Percentiles rank a stretch among this genome's conserved stretches.
Evolutionary conservation across 2,113 vertebrate species (phyloP).

Genomic region (Coryphaenoides rupestris): DNA sequence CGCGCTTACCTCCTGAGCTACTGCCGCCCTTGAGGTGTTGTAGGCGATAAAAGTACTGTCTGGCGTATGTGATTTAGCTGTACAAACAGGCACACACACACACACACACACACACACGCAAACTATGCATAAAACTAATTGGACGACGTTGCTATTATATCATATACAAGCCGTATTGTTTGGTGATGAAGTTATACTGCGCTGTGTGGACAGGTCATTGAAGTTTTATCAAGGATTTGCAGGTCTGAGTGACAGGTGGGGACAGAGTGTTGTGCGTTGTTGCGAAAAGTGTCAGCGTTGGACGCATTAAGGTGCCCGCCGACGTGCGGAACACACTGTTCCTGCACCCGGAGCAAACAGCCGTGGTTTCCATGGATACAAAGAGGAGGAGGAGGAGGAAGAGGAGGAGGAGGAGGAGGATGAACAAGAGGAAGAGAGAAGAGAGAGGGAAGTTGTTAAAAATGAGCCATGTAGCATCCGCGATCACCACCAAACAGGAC

Average conservation of each 20-base stretch:
- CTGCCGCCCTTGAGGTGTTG: too few relatives aligned
- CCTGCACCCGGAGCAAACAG: constrained; percentile 15
- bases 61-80: too few relatives aligned
- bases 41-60: too few relatives aligned
- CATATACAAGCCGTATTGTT: too few relatives aligned
- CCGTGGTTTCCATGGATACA: constrained; percentile 55
- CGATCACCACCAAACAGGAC: background rate
- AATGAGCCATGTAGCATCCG: background rate
- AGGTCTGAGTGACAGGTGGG: background rate
- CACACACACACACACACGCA: background rate
- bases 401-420: constrained; percentile 4
- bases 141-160: too few relatives aligned
- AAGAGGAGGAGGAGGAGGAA: constrained; percentile 6
- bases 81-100: background rate
- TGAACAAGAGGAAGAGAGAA: background rate
- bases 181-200: too few relatives aligned
- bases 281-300: background rate
- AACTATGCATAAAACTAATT: too few relatives aligned
- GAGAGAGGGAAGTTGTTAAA: background rate
- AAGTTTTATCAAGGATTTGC: background rate
- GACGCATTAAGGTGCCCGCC: background rate
- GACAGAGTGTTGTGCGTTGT: background rate
- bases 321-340: constrained; percentile 25
- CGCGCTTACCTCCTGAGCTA: too few relatives aligned
- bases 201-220: background rate